Evolutionary conservation across 2,888 invertebrate species (phyloP).

Genomic region (Craniophora ligustri): DNA sequence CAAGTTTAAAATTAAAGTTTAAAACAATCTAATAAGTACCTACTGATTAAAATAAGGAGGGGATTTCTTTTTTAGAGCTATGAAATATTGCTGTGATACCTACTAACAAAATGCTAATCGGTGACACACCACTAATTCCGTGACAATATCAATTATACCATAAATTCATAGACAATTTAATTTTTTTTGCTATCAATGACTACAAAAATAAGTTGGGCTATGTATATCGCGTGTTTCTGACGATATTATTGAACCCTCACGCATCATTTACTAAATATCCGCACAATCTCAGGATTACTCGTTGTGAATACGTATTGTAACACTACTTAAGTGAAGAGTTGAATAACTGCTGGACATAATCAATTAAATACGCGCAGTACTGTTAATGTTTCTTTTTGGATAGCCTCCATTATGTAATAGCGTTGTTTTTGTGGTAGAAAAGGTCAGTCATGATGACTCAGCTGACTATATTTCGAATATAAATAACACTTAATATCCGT

Average conservation of each 20-base stretch:
- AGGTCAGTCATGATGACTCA: background rate
- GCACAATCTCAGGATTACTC: slow-evolving; percentile 15
- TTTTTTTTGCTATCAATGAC: background rate
- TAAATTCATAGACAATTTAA: background rate
- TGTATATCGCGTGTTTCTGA: slow-evolving; percentile 28
- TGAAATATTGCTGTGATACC: too few species aligned
- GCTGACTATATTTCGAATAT: background rate
- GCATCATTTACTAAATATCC: slow-evolving; percentile 20
- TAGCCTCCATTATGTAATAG: slow-evolving; percentile 6
- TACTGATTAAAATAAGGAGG: too few species aligned
- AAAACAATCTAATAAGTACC: too few species aligned
- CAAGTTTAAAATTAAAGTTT: too few species aligned
- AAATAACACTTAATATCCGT: background rate
- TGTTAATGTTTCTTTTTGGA: slow-evolving; percentile 10
- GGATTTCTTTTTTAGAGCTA: too few species aligned
- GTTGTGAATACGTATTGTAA: slow-evolving; percentile 29
- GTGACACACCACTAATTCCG: too few species aligned
- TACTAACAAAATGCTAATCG: too few species aligned
- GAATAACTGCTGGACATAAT: slow-evolving; percentile 27
- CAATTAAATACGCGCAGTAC: slow-evolving; percentile 21
- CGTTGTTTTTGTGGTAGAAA: background rate
- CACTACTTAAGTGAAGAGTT: slow-evolving; percentile 21
- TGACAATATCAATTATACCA: slow-evolving; percentile 12
- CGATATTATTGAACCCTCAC: slow-evolving; percentile 22
- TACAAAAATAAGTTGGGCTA: slow-evolving; percentile 17